phyloP scores from a whole-genome alignment of 2,888 invertebrate species.

The Cheiracanthium punctorium region DNA sequence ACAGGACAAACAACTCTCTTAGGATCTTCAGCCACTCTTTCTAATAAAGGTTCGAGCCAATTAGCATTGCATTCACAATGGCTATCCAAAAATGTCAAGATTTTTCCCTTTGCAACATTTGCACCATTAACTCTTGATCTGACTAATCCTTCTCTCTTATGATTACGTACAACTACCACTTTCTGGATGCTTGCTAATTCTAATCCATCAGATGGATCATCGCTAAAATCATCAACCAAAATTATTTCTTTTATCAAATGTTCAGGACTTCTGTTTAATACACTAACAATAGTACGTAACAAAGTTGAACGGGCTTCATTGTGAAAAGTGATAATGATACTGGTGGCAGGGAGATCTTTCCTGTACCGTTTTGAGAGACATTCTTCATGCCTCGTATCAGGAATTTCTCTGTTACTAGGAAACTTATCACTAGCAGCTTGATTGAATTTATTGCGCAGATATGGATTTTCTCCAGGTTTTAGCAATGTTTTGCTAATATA shows the following conservation, averaged over 20 bases:
- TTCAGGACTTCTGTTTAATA: conserved; percentile 94
- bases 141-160: conserved; percentile 93
- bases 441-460: conserved; percentile 95
- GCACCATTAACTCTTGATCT: conserved; percentile 94
- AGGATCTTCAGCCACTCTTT: conserved; percentile 92
- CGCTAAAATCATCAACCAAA: conserved; percentile 97
- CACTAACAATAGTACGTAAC: conserved; percentile 93
- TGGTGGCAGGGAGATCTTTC: conserved; percentile 88
- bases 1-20: conserved; percentile 97
- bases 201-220: conserved; percentile 92
- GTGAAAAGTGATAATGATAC: conserved; percentile 98
- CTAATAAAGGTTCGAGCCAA: conserved; percentile 96
- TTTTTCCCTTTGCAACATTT: conserved; percentile 90
- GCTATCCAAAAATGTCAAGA: conserved; percentile 97
- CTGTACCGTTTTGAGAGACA: conserved; percentile 84
- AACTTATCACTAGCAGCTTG: conserved; percentile 94
- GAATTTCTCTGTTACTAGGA: conserved; percentile 91
- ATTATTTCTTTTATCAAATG: conserved; percentile 96
- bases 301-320: conserved; percentile 97
- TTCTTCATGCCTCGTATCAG: conserved; percentile 94
- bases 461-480: conserved; percentile 88
- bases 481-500: conserved; percentile 68
- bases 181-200: conserved; percentile 93
- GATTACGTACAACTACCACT: conserved; percentile 93
- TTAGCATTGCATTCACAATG: conserved; percentile 98